phyloP scores from a whole-genome alignment of 2,797 vertebrate genomes.

The Tamandua tetradactyla region DNA sequence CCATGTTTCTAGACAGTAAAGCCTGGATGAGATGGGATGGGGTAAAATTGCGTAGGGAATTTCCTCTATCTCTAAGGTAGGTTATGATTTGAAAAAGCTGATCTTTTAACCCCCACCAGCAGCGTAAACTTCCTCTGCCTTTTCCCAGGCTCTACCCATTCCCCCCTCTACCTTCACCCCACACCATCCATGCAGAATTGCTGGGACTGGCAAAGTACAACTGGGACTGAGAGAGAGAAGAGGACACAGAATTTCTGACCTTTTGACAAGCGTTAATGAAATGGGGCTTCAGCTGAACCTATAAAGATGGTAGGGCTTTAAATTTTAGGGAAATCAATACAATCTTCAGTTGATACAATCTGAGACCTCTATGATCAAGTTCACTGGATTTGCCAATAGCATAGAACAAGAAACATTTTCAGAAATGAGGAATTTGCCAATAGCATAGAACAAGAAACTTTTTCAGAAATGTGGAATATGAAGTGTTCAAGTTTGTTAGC shows the following conservation, averaged over 20 bases:
- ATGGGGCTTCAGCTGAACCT: not conserved
- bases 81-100: not conserved
- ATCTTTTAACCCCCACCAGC: fast-evolving
- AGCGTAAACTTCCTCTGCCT: not conserved
- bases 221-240: not conserved
- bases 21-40: not conserved
- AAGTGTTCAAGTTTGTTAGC: too few relatives aligned
- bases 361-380: not conserved
- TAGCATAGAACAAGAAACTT: not conserved
- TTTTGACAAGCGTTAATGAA: not conserved
- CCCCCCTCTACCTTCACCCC: too few relatives aligned
- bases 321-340: not conserved
- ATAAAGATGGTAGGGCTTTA: not conserved
- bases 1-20: not conserved
- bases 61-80: not conserved
- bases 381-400: not conserved
- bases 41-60: not conserved
- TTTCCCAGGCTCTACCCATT: too few relatives aligned
- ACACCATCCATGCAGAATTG: not conserved
- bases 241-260: not conserved
- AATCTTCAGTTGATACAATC: not conserved
- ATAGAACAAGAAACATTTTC: too few relatives aligned
- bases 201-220: not conserved
- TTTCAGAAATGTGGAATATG: not conserved
- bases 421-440: too few relatives aligned